Base-by-base conservation (phyloP, 92 coral and sea anemone species). In the Parazoanthus darwini region DNA sequence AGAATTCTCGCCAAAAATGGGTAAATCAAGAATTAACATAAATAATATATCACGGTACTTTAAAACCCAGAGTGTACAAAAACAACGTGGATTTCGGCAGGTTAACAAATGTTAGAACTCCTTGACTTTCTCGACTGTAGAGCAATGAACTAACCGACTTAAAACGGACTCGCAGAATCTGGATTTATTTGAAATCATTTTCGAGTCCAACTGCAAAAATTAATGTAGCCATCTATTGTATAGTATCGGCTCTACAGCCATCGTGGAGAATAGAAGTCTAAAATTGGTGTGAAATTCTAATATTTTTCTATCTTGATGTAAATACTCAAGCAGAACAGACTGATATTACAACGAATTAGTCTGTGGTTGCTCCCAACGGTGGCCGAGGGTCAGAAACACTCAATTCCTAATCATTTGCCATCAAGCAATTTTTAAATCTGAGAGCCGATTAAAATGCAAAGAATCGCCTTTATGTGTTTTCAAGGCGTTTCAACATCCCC, bases 1-100 rank as follows among this genome's bases (percentile, higher is more conserved):
- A 72, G 65, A 83, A 46, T 84, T 70, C 65, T 71, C 43, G 79
- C 63, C n/a, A 71, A 84, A 33, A 71, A 43, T 54, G 66, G 71
- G 54, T 48, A 44, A 72, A 84, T 68, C 29, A 15, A 66, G 54
- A 29, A 70, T 84, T 68, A 84, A 36, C 79, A 84, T 84, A 44
- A 84, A 84, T 84, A 84, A 84, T 84, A 71, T 44, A 70, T 71
- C 75, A 70, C 13, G 39, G 87, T 59, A 46, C 87, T 84, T 68
- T 71, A 84, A 84, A 80, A 84, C 78, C 43, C 67, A 78, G 44
- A 78, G 87, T 84, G 44, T 35, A 48, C 29, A 18, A 72, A 70
- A 70, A 84, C 78, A 84, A 71, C 74, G 16, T 29, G 44, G 48
- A 33, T 71, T 71, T 84, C 46, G 44, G 79, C 51, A 84, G 73